phyloP scores from a whole-genome alignment of 1,140 invertebrate genomes.

The Megalopta genalis region DNA sequence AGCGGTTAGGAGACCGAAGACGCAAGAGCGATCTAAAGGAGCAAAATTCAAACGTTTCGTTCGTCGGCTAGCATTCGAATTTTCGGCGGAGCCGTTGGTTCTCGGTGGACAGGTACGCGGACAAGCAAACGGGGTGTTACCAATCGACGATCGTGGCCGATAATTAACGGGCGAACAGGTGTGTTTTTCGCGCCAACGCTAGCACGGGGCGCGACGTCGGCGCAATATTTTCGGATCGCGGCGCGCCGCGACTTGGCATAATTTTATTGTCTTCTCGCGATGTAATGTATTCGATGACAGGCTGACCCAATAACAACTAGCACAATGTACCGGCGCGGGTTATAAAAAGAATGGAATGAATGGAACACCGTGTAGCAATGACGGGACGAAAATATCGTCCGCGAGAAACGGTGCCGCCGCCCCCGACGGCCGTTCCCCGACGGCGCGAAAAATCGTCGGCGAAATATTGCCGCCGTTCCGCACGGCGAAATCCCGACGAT shows the following conservation, averaged over 20 bases:
- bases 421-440: no score
- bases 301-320: slow-evolving; percentile 57
- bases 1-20: no score
- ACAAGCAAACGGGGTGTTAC: not conserved
- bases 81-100: no score
- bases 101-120: no score
- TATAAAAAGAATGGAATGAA: slow-evolving; percentile 43
- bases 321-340: slow-evolving; percentile 30
- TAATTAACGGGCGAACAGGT: slow-evolving; percentile 29
- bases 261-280: slow-evolving; percentile 50
- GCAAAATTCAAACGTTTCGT: no score
- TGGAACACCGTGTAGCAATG: slow-evolving; percentile 35
- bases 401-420: slow-evolving; percentile 20
- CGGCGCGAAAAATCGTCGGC: no score
- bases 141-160: not conserved
- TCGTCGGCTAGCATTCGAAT: no score
- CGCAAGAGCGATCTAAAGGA: no score
- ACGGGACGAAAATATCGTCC: slow-evolving; percentile 30
- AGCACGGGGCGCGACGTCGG: slow-evolving; percentile 12
- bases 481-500: not conserved
- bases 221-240: slow-evolving; percentile 47
- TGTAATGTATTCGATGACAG: slow-evolving; percentile 52
- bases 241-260: slow-evolving; percentile 54
- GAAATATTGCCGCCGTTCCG: not conserved
- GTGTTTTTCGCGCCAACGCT: not conserved